phyloP scores from a whole-genome alignment of 2,888 invertebrate genomes.

The Pimpla rufipes region DNA sequence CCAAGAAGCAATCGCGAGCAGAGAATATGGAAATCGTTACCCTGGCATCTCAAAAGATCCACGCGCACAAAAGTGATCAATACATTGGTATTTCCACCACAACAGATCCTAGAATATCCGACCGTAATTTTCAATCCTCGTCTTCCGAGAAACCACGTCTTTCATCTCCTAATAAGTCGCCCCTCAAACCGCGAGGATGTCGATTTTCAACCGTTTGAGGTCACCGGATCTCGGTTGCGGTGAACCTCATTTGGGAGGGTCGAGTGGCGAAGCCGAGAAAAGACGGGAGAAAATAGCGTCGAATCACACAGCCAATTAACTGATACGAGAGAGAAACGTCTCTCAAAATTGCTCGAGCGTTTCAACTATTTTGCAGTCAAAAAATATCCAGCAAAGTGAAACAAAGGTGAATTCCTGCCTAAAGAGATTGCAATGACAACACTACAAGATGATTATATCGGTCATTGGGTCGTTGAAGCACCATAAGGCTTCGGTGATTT shows the following conservation, averaged over 20 bases:
- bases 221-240: not conserved
- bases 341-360: not conserved
- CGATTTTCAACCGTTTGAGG: not conserved
- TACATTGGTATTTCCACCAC: not conserved
- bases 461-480: too few species aligned
- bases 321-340: not conserved
- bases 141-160: not conserved
- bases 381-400: not conserved
- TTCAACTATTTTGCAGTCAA: not conserved
- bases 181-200: not conserved
- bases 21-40: not conserved
- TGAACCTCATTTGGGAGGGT: not conserved
- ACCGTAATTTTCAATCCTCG: not conserved
- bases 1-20: not conserved
- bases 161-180: not conserved
- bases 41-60: slow-evolving; percentile 7
- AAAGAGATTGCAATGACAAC: not conserved
- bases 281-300: not conserved
- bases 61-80: not conserved
- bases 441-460: not conserved
- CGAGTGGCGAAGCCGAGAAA: not conserved
- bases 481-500: too few species aligned
- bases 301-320: not conserved
- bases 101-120: not conserved
- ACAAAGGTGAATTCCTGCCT: too few species aligned